Evolutionary conservation across 2,113 vertebrate species (phyloP).

Genomic region (Fulica atra): DNA sequence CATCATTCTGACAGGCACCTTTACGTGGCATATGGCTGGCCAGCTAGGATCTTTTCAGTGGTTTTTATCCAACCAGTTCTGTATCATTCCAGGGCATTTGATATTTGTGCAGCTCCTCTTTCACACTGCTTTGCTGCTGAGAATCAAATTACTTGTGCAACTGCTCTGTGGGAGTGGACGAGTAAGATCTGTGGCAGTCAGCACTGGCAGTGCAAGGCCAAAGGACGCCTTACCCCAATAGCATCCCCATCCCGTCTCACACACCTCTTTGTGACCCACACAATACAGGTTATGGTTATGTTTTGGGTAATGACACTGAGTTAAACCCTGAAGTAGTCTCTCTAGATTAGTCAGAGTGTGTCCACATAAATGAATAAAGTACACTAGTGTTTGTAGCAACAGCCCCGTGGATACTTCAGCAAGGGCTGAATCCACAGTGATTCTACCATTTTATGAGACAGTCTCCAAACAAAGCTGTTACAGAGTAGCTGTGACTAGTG

Average conservation of each 20-base stretch:
- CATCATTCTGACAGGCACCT: fast-evolving
- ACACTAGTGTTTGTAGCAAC: neutral
- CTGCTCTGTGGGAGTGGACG: neutral
- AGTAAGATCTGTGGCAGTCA: neutral
- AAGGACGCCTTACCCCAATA: neutral
- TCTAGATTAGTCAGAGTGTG: neutral
- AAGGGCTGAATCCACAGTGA: neutral
- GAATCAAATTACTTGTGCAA: neutral
- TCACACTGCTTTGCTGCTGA: neutral
- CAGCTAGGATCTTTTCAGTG: neutral
- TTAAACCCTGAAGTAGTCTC: neutral
- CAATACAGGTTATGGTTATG: neutral
- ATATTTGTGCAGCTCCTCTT: neutral
- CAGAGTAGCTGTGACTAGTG: neutral
- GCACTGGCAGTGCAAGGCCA: neutral
- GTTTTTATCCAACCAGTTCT: neutral
- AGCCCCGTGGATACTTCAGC: neutral
- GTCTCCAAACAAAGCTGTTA: neutral
- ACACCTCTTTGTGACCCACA: neutral
- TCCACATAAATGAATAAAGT: neutral
- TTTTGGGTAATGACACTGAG: neutral
- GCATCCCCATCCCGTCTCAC: neutral
- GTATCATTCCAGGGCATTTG: neutral
- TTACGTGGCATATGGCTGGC: fast-evolving
- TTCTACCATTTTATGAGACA: neutral